These are phyloP conservation scores for Paradoxurus hermaphroditus DNA, from an alignment of 2,113 vertebrate species.

Conservation along the genomic window DNA sequence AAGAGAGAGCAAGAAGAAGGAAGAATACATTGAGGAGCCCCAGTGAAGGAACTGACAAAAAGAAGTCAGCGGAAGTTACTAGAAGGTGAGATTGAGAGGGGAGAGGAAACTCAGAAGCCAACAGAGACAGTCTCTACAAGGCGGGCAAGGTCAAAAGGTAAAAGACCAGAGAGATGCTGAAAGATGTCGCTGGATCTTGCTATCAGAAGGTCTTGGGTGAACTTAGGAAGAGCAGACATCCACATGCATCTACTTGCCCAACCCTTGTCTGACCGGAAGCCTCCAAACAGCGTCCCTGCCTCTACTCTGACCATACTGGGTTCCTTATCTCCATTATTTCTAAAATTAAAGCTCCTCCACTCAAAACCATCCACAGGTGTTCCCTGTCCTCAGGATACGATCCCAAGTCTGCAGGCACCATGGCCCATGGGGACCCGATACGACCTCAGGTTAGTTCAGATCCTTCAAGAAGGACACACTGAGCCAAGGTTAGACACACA, in stretches of 20 bases:
- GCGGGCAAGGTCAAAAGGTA: neutral
- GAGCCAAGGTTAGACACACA: neutral
- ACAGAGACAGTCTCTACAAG: neutral
- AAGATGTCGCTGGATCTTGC: neutral
- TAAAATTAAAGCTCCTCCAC: neutral
- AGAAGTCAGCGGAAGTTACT: neutral
- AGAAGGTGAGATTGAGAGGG: neutral
- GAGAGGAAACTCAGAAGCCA: neutral
- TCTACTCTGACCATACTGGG: too few relatives aligned
- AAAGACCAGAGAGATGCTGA: neutral
- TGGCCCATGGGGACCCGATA: neutral
- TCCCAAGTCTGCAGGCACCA: neutral
- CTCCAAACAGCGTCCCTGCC: neutral
- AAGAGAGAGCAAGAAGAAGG: neutral
- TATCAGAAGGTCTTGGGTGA: neutral
- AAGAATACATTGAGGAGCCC: neutral
- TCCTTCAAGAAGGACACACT: neutral
- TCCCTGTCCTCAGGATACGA: neutral
- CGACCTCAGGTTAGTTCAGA: neutral
- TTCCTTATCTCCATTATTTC: neutral
- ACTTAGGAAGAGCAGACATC: neutral
- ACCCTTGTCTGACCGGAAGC: neutral
- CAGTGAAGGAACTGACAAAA: rapidly evolving
- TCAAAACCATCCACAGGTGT: neutral
- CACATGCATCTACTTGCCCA: neutral